Percentiles rank a stretch among this genome's conserved stretches.
phyloP scores from a whole-genome alignment of 2,888 invertebrate species.

The Cryptocephalus primarius region DNA sequence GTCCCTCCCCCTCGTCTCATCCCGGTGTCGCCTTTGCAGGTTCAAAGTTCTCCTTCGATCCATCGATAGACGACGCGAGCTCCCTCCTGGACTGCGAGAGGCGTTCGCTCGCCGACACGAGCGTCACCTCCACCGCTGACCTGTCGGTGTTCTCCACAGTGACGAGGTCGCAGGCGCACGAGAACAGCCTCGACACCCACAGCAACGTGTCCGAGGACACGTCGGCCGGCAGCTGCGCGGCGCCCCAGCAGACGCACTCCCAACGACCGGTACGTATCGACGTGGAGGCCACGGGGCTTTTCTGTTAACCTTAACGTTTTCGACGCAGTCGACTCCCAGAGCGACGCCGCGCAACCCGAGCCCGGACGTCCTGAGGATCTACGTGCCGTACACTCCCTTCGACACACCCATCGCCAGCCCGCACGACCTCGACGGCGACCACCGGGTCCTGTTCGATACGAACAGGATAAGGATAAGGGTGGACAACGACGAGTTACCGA shows the following conservation, averaged over 20 bases:
- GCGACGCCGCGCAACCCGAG: constrained; percentile 56
- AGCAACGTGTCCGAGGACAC: constrained; percentile 66
- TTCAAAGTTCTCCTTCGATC: constrained; percentile 54
- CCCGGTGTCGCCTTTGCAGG: constrained; percentile 33
- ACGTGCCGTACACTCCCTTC: constrained; percentile 63
- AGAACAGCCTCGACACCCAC: constrained; percentile 66
- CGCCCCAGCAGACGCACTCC: constrained; percentile 24
- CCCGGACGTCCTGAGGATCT: constrained; percentile 67
- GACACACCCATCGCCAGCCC: constrained; percentile 42
- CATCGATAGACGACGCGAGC: constrained; percentile 56
- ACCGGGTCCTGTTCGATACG: constrained; percentile 44
- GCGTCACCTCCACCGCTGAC: constrained; percentile 75
- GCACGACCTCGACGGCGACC: constrained; percentile 39
- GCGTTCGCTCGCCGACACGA: constrained; percentile 71
- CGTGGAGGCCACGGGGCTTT: too few relatives aligned
- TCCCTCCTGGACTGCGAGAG: constrained; percentile 51
- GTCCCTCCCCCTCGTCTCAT: too few relatives aligned
- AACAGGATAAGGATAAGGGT: constrained; percentile 67
- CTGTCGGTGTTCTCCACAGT: constrained; percentile 66
- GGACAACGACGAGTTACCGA: constrained; percentile 54
- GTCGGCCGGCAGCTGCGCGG: constrained; percentile 44
- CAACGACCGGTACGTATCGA: too few relatives aligned
- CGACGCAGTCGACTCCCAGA: constrained; percentile 45
- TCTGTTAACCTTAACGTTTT: too few relatives aligned
- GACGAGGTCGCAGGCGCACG: constrained; percentile 60